Conservation (phyloP, 2,113 vertebrate species). For the Ramphastos sulfuratus region DNA sequence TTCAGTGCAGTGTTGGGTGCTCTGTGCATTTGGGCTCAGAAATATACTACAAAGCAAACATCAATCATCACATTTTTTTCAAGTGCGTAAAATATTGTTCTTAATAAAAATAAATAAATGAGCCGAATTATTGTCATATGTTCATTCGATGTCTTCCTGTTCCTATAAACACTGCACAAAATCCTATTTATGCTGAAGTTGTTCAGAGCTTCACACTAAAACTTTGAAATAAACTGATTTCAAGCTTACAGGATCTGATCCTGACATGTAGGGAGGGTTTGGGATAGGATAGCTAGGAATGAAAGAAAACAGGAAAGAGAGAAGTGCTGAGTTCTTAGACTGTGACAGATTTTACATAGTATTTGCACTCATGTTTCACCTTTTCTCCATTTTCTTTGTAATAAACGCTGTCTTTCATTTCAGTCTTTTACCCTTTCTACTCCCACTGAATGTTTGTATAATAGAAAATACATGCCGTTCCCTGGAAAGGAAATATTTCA, state of each 20-base stretch:
- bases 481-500: slow-evolving; percentile 27
- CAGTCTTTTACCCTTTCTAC: not conserved
- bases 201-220: not conserved
- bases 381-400: not conserved
- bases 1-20: not conserved
- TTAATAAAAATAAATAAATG: not conserved
- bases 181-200: not conserved
- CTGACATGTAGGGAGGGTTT: not conserved
- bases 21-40: not conserved
- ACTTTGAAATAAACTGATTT: not conserved
- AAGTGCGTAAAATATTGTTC: not conserved
- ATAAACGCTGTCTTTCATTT: not conserved
- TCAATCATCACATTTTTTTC: not conserved
- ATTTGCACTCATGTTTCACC: not conserved
- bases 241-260: not conserved
- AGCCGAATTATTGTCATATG: not conserved
- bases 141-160: not conserved
- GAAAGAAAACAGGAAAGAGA: not conserved
- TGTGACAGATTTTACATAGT: not conserved
- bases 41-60: not conserved
- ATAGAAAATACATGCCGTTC: slow-evolving; percentile 11
- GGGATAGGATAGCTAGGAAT: not conserved
- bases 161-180: not conserved
- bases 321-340: not conserved
- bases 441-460: not conserved